These are phyloP conservation scores for Lepus europaeus DNA, from an alignment of 2,113 vertebrate species.

Conservation along the genomic window DNA sequence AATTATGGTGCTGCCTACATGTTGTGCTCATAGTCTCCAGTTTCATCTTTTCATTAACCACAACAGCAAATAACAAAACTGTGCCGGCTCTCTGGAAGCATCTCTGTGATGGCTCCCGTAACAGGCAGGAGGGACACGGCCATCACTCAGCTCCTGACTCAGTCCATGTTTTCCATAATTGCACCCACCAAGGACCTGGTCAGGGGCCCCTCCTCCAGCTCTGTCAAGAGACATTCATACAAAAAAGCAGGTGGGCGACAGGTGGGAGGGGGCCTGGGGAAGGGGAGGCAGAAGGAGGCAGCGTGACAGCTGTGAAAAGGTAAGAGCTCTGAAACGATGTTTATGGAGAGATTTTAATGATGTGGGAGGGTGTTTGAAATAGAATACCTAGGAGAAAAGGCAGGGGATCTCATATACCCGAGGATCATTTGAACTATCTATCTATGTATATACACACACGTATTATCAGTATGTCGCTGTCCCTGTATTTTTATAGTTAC, in stretches of 20 bases:
- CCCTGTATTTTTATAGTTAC: not conserved
- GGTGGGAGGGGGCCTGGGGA: not conserved
- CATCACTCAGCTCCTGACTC: conserved; percentile 63
- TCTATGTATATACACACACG: not conserved
- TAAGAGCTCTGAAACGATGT: not conserved
- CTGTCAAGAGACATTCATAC: conserved; percentile 58
- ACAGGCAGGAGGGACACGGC: conserved; percentile 54
- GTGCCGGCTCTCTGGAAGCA: conserved; percentile 55
- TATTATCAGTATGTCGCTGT: not conserved
- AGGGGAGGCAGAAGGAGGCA: not conserved
- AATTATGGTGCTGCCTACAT: conserved; percentile 79
- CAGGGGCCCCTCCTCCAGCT: conserved; percentile 30
- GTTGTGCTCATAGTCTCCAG: conserved; percentile 68
- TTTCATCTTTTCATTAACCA: conserved; percentile 83
- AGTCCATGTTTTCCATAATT: conserved; percentile 47
- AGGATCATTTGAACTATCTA: not conserved
- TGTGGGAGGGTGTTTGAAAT: not conserved
- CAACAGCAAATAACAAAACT: conserved; percentile 72
- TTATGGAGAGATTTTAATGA: conserved; percentile 48
- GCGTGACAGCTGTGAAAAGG: not conserved
- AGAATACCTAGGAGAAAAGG: not conserved
- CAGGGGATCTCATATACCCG: not conserved
- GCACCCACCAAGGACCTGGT: conserved; percentile 44
- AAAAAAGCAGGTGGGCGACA: not conserved
- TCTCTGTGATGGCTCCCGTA: not conserved